Evolutionary conservation across 2,113 vertebrate genomes (phyloP), one percentile per base, ranked within the genome.

Genomic region (Oxyura jamaicensis): DNA sequence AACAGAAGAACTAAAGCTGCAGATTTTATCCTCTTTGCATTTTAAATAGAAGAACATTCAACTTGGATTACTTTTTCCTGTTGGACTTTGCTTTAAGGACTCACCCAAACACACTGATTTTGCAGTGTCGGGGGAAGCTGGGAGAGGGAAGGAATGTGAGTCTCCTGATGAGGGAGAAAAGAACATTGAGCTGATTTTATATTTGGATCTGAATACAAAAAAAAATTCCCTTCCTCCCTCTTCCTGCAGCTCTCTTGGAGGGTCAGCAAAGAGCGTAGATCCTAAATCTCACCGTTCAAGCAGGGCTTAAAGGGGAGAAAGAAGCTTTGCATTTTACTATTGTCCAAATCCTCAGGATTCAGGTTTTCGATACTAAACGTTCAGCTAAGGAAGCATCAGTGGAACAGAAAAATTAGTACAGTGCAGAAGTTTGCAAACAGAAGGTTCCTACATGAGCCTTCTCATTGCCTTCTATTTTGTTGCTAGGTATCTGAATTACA

Each of bases 191-290:
- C 39, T 78, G 80, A 75, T 86, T 88, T 91, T 72, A 50, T 56
- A 72, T 78, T 78, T 93, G 83, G 42, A 56, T 72, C 62, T 60
- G 72, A 83, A 91, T 67, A 82, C 84, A 89, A 82, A 96, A 44
- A 44, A 2, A 0, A 66, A 93, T 94, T 94, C 76, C 66, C 83
- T 78, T 84, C 48, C 81, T 76, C 58, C 81, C 62, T 79, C 13
- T 76, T 85, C 67, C 87, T 69, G 69, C 1, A 26, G 68, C 65
- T 85, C 36, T 96, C 56, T 85, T 88, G 85, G 46, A 67, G 59
- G 78, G n/a, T 85, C 81, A 85, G 74, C 78, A 90, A 46, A 92
- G 66, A 28, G 21, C 44, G 53, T 75, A 71, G 80, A 56, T 58
- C 79, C 65, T 72, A 65, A 93, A 78, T 18, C 65, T 41, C 59